Evolutionary conservation across 2,797 vertebrate genomes (phyloP).

Genomic region (Manis pentadactyla): DNA sequence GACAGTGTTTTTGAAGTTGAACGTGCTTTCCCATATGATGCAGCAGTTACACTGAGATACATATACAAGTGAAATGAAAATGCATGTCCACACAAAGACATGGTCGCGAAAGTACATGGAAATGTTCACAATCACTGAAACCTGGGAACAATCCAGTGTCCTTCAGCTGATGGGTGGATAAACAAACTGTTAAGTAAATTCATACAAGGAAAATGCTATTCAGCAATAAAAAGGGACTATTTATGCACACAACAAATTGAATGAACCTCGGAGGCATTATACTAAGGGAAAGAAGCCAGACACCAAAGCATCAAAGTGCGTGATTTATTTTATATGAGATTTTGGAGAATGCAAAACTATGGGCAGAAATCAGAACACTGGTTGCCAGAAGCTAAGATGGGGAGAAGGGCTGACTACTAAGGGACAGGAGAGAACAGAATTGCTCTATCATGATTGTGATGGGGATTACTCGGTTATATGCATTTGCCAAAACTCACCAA

Average conservation of each 20-base stretch:
- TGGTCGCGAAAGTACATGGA: fast-evolving
- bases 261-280: no score
- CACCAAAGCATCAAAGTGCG: not conserved
- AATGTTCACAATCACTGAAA: not conserved
- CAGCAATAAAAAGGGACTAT: no score
- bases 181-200: no score
- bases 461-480: fast-evolving
- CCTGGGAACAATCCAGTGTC: not conserved
- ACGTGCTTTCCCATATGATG: not conserved
- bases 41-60: not conserved
- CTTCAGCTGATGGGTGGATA: not conserved
- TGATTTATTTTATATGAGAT: not conserved
- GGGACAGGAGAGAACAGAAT: not conserved
- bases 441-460: not conserved
- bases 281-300: not conserved
- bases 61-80: not conserved
- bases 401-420: not conserved
- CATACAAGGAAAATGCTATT: not conserved
- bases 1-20: not conserved
- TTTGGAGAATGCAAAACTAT: not conserved
- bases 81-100: not conserved
- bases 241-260: fast-evolving
- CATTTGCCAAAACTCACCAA: not conserved
- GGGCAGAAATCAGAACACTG: not conserved
- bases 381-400: not conserved